Evolutionary conservation across 2,888 invertebrate species (phyloP).

Genomic region (Amblyjoppa fuscipennis): DNA sequence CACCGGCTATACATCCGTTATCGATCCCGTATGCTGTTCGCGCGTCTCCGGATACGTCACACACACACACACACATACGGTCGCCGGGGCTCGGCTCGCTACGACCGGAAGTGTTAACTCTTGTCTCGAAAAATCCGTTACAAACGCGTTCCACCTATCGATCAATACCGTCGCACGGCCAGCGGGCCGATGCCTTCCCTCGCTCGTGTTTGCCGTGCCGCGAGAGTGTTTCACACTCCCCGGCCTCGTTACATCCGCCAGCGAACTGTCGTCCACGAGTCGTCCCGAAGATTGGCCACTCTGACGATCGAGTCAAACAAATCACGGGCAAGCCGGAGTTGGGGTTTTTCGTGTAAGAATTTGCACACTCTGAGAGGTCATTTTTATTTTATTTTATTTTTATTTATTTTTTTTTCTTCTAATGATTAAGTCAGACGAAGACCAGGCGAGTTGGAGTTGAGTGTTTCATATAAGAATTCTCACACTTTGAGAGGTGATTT

Average conservation of each 20-base stretch:
- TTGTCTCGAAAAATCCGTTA: conserved; percentile 66
- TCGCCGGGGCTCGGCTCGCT: conserved; percentile 11
- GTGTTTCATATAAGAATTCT: too few species aligned
- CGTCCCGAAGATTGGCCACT: conserved; percentile 19
- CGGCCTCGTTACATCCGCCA: conserved; percentile 43
- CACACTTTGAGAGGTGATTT: too few species aligned
- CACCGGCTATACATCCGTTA: conserved; percentile 67
- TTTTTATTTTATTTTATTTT: too few species aligned
- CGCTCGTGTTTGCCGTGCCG: conserved; percentile 15
- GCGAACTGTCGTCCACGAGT: conserved; percentile 20
- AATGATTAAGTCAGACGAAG: too few species aligned
- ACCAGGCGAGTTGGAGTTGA: too few species aligned
- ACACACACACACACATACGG: not conserved
- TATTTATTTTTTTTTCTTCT: too few species aligned
- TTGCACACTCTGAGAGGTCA: too few species aligned
- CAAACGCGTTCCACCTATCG: conserved; percentile 29
- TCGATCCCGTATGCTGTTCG: conserved; percentile 69
- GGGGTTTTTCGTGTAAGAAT: too few species aligned
- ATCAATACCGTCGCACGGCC: conserved; percentile 40
- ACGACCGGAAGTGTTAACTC: conserved; percentile 62
- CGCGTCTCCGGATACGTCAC: conserved; percentile 64
- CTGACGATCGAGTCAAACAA: not conserved
- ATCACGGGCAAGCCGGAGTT: too few species aligned
- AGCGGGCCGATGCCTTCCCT: conserved; percentile 60
- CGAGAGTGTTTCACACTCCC: conserved; percentile 36